phyloP scores from a whole-genome alignment of 2,113 vertebrate genomes.

The Takifugu bimaculatus region DNA sequence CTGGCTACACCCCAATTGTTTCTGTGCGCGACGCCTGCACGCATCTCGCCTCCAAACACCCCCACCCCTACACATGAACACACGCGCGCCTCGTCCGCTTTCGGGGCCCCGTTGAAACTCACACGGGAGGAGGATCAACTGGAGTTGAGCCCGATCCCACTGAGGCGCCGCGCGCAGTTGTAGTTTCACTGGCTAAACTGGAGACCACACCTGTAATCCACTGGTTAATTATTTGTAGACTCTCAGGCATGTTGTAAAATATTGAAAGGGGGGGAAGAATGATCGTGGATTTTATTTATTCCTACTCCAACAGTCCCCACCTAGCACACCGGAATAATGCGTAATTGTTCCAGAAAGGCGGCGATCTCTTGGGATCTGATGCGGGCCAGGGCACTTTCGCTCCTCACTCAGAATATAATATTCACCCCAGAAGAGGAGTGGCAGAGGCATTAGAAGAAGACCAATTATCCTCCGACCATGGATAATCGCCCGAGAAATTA shows the following conservation, averaged over 20 bases:
- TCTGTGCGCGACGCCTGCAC: slow-evolving; percentile 2
- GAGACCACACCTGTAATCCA: too few species aligned
- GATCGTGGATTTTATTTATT: too few species aligned
- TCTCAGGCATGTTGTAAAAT: neutral
- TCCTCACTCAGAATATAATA: too few species aligned
- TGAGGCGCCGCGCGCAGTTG: neutral
- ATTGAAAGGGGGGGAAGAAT: neutral
- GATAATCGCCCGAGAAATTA: neutral
- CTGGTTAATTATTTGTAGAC: too few species aligned
- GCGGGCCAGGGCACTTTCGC: too few species aligned
- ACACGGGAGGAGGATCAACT: slow-evolving; percentile 28
- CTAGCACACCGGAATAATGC: too few species aligned
- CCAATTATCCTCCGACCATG: too few species aligned
- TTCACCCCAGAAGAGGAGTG: too few species aligned
- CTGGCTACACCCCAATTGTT: slow-evolving; percentile 37
- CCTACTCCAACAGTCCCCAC: too few species aligned
- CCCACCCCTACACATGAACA: slow-evolving; percentile 19
- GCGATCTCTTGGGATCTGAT: too few species aligned
- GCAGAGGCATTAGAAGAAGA: neutral
- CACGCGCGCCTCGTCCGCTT: slow-evolving; percentile 26
- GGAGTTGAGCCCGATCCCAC: slow-evolving; percentile 25
- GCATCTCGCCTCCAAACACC: slow-evolving; percentile 20
- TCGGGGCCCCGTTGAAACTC: slow-evolving; percentile 42
- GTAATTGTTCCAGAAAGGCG: too few species aligned
- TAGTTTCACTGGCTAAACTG: too few species aligned